Base-by-base conservation (phyloP, 2,888 invertebrate genomes). In the Lycia hirtaria region DNA sequence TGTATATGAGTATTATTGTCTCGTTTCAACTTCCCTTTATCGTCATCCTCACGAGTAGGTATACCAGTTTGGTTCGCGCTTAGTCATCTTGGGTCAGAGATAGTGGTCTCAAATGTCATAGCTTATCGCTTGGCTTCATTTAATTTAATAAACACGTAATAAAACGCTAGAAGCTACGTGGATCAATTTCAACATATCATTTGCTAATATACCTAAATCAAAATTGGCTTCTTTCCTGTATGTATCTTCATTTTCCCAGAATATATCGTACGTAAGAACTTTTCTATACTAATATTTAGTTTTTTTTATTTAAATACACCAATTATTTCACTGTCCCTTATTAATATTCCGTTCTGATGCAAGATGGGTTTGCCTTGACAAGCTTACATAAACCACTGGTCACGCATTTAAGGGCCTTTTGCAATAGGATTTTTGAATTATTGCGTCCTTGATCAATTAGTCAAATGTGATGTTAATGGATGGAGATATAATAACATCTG, bases 11-110 rank as follows among this genome's bases (percentile, higher is more conserved):
- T 80, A 65, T 50, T 4, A 37, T 58, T 59, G 52, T 84, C 83
- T 73, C 70, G 54, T 55, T 81, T 73, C 37, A 54, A 62, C 78
- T 71, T 75, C 76, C 78, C 75, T 78, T 78, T 71, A 68, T 67
- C 69, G 75, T 78, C 78, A 77, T 82, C 79, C 69, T 77, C 70
- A 53, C 45, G 10, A 47, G 45, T 61, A 65, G 65, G 81, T 81
- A 86, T 82, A 87, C 86, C 79, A 85, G 87, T 87, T 85, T 76
- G 70, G 77, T 76, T 78, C 70, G 72, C 73, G 86, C 86, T 85
- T 83, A 85, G 87, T 89, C 88, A 88, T 81, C 79, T 74, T 67
- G 72, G 82, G 83, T 84, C 82, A 83, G 75, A 76, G 83, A 84
- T 85, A 81, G 81, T 78, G 69, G 76, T 76, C 80, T 76, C 67